These are phyloP conservation scores for Isurus oxyrinchus DNA, from an alignment of 2,113 vertebrate species.

Conservation along the genomic window DNA sequence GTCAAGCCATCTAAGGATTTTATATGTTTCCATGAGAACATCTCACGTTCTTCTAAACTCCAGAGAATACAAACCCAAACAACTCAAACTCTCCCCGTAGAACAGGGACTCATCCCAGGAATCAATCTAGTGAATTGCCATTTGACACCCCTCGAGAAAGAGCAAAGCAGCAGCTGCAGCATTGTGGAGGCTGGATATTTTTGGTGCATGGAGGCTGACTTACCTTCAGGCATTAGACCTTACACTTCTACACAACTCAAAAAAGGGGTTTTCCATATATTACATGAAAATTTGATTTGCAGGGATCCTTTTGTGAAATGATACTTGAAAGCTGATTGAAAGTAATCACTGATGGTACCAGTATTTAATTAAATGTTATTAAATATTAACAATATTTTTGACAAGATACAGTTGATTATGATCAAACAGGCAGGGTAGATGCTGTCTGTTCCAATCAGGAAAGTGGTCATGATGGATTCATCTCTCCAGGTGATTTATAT, in stretches of 20 bases:
- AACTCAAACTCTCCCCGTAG: not conserved
- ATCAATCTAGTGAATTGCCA: not conserved
- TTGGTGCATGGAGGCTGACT: too few species aligned
- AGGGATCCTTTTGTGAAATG: not conserved
- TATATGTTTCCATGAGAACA: too few species aligned
- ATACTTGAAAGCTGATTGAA: not conserved
- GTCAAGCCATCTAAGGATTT: too few species aligned
- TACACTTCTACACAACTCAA: not conserved
- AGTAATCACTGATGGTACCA: not conserved
- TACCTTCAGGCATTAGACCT: not conserved
- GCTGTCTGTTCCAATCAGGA: not conserved
- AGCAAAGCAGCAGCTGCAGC: too few species aligned
- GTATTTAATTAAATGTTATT: not conserved
- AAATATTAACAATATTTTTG: not conserved
- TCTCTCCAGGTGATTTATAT: not conserved
- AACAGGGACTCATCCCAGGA: not conserved
- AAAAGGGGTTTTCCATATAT: not conserved
- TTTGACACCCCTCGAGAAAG: not conserved
- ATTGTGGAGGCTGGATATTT: too few species aligned
- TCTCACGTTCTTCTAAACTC: too few species aligned
- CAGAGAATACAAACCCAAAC: too few species aligned
- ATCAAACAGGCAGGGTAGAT: not conserved
- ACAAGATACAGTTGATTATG: not conserved
- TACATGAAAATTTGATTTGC: not conserved
- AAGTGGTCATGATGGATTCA: not conserved